Percentiles rank a stretch among this genome's conserved stretches.
Evolutionary conservation across 2,797 vertebrate genomes (phyloP).

Genomic region (Apogon hyalosoma): DNA sequence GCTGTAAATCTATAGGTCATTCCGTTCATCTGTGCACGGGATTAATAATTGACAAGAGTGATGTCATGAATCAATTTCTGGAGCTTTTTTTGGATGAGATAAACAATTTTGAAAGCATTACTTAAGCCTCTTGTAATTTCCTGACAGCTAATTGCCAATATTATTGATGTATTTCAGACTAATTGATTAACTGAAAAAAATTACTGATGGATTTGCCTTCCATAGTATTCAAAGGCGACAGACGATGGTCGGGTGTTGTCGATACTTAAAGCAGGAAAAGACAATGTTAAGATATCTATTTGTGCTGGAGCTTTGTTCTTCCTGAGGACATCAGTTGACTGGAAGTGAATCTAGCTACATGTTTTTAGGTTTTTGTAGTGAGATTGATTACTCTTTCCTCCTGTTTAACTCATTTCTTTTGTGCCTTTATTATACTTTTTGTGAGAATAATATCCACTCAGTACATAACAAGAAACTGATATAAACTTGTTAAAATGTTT

Average conservation of each 20-base stretch:
- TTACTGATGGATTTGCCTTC: neutral
- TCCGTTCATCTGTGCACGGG: neutral
- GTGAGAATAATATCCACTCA: neutral
- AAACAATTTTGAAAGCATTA: neutral
- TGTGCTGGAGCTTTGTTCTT: constrained; percentile 1
- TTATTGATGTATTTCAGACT: neutral
- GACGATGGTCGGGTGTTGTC: constrained; percentile 5
- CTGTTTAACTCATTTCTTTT: too few relatives aligned
- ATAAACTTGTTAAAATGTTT: constrained; percentile 7
- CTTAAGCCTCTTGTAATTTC: neutral
- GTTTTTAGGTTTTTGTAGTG: neutral
- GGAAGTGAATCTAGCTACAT: neutral
- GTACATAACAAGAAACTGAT: neutral
- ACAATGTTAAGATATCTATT: neutral
- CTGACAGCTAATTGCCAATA: neutral
- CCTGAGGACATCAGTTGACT: neutral
- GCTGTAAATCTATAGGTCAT: neutral
- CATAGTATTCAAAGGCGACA: constrained; percentile 2
- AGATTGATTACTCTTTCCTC: neutral
- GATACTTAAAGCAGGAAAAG: constrained; percentile 15
- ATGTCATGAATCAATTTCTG: neutral
- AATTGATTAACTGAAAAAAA: neutral
- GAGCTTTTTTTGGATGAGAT: too few relatives aligned
- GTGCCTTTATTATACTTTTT: neutral
- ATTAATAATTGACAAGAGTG: constrained; percentile 1